Conservation (phyloP, 2,888 invertebrate species). For the Idaea straminata region DNA sequence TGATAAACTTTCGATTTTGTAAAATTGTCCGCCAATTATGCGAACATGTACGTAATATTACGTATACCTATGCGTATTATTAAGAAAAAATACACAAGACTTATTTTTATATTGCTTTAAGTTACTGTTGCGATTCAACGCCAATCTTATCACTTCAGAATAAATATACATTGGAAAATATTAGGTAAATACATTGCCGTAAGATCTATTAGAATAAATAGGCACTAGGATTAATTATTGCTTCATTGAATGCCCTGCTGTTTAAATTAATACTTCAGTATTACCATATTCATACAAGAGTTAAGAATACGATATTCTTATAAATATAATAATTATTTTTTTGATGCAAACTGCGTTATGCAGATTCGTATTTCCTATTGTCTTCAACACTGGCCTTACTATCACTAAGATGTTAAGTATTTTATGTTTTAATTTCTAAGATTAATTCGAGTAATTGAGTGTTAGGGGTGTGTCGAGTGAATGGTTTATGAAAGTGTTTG, state of each 20-base stretch:
- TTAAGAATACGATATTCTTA: conserved; percentile 4
- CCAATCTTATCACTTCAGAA: conserved; percentile 43
- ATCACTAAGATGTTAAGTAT: conserved; percentile 52
- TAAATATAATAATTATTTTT: conserved; percentile 12
- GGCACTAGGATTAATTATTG: conserved; percentile 49
- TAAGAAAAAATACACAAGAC: background rate
- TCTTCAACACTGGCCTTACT: conserved; percentile 66
- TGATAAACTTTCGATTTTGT: conserved; percentile 21
- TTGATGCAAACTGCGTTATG: conserved; percentile 20
- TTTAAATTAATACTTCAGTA: conserved; percentile 32
- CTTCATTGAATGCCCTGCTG: conserved; percentile 44
- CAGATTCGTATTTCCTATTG: conserved; percentile 39
- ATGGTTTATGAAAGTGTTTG: background rate
- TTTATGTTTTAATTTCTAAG: conserved; percentile 18
- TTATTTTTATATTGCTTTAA: background rate
- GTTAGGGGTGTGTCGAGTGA: background rate
- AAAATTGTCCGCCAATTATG: background rate
- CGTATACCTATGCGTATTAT: conserved; percentile 11
- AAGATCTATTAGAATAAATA: conserved; percentile 43
- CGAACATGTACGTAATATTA: conserved; percentile 1
- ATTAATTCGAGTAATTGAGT: conserved; percentile 16
- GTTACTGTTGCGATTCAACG: background rate
- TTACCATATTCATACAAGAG: conserved; percentile 11
- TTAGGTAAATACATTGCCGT: conserved; percentile 33
- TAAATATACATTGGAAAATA: conserved; percentile 42